Evolutionary conservation across 2,888 invertebrate genomes (phyloP), one percentile per base, ranked within the genome.

Genomic region (Argynnis bischoffii): DNA sequence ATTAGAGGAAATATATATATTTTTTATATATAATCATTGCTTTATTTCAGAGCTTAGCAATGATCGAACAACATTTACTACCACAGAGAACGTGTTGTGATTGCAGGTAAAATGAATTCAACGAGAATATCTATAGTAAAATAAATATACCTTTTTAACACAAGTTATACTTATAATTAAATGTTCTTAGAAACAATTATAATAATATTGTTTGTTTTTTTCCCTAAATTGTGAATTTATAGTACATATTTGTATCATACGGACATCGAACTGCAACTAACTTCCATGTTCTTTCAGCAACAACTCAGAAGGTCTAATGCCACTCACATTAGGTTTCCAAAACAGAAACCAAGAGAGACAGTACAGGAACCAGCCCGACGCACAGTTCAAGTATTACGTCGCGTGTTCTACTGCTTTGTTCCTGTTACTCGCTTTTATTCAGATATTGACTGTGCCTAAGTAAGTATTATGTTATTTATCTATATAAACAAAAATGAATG

Each of bases 41-140:
- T 61, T 31, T 13, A 31, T 95, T 95, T 73, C 95, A 99, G 97
- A 98, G 98, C 81, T 95, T 99, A 80, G 97, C 98, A n/a, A 97
- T 98, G 96, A 98, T 99, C 79, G 98, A 99, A 88, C 97, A 98
- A 67, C 98, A 98, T 90, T 93, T 99, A 71, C 88, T 98, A 71
- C 96, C 97, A 51, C 96, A 96, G 81, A 95, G 96, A 80, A 95
- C 96, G 72, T 97, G 97, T 80, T 94, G 96, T 78, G 96, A 97
- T 84, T 95, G 95, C 90, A 96, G 95, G 96, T 97, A 85, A 92
- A 46, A 50, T 60, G 6, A 35, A 6, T 35, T 35, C 8, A 35
- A 35, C 6, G 8, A 35, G 1, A 0, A 35, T 8, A 8, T 6
- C 8, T 35, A 8, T 8, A 8, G 6, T 8, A 35, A 35, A 35